Base-by-base conservation (phyloP, 2,888 invertebrate species). In the Caenorhabditis sp. region DNA sequence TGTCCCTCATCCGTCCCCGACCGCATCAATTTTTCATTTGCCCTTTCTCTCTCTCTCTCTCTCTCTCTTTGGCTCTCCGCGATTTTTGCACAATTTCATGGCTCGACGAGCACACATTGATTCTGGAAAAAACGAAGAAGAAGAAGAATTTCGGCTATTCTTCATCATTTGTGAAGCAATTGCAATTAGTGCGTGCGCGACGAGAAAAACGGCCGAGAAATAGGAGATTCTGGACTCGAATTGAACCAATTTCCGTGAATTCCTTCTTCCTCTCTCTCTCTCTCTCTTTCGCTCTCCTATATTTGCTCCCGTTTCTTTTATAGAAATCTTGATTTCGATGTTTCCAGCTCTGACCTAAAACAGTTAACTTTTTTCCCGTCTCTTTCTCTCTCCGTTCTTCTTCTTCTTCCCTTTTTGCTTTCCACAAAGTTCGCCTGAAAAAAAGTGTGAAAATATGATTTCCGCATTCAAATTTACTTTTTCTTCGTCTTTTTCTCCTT, bases 391-490 rank as follows among this genome's bases (percentile, higher is more conserved):
- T 20, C 26, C 30, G n/a, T 27, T 50, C 2, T 13, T 8, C 27
- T 26, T 24, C 26, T 26, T 11, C n/a, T 9, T 50, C n/a, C n/a
- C n/a, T n/a, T n/a, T n/a, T n/a, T n/a, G n/a, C n/a, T n/a, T n/a
- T n/a, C n/a, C n/a, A n/a, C n/a, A n/a, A n/a, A n/a, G n/a, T n/a
- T n/a, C n/a, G 2, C 27, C n/a, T 9, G n/a, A 17, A 32, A 17
- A 37, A 39, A 43, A 35, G 26, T 32, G 45, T 43, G 26, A 43
- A 71, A 71, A 61, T 46, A 59, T 35, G 37, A 59, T 70, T 55
- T 55, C 55, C 70, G 15, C 53, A 46, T 71, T 52, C 53, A 61
- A 61, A 71, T 71, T 61, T 55, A 53, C 70, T 59, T 22, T 22
- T 30, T 37, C 37, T 50, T 32, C 48, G 1, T 46, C 26, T 27